Conservation (phyloP, 2,797 vertebrate species). For the Gephyroberyx darwinii region DNA sequence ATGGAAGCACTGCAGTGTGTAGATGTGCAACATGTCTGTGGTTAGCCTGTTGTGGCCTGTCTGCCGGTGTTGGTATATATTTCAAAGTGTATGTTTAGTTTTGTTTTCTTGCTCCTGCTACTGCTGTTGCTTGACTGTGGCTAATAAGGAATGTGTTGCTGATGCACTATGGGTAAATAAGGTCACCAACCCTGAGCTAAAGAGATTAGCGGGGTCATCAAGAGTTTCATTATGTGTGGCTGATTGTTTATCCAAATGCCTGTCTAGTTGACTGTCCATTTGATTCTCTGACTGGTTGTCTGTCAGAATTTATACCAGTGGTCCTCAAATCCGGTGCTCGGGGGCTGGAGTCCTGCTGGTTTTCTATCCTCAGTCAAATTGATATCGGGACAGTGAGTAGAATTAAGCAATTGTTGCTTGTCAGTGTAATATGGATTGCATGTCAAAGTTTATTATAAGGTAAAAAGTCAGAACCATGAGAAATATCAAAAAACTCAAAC, state of each 20-base stretch:
- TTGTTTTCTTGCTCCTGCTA: conserved; percentile 54
- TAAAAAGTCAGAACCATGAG: too few species aligned
- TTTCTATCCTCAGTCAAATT: too few species aligned
- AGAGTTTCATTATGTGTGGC: conserved; percentile 12
- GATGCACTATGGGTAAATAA: conserved; percentile 57
- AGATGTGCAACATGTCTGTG: conserved; percentile 62
- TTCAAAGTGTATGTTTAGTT: conserved; percentile 65
- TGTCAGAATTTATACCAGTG: not conserved
- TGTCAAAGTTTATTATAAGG: too few species aligned
- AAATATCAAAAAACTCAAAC: too few species aligned
- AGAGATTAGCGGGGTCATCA: conserved; percentile 31
- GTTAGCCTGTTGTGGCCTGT: conserved; percentile 60
- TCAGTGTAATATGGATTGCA: too few species aligned
- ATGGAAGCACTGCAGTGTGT: conserved; percentile 54
- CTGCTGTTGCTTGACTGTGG: conserved; percentile 63
- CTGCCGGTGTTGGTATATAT: conserved; percentile 49
- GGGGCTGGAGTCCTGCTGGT: too few species aligned
- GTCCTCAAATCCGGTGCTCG: too few species aligned
- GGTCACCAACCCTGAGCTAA: conserved; percentile 31
- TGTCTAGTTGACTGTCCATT: not conserved
- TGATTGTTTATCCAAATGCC: conserved; percentile 4
- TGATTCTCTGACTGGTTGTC: not conserved
- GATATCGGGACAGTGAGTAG: too few species aligned
- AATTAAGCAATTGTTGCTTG: too few species aligned
- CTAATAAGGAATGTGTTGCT: conserved; percentile 54